Conservation (phyloP, 2,888 invertebrate genomes). For the Brenthis daphne region DNA sequence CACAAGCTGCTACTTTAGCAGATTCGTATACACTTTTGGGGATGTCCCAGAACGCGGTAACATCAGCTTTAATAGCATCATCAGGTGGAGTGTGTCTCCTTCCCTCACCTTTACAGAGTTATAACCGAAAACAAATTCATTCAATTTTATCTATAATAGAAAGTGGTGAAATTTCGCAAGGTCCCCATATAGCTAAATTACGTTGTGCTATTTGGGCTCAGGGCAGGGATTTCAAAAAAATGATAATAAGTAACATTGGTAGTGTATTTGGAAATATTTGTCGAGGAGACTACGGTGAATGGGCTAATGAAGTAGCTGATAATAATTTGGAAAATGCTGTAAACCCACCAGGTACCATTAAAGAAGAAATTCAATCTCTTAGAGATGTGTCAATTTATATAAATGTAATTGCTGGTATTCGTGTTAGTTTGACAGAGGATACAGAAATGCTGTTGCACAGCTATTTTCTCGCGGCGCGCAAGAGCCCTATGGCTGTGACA, state of each 20-base stretch:
- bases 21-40: conserved; percentile 56
- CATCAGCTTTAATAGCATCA: conserved; percentile 56
- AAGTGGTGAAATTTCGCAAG: conserved; percentile 56
- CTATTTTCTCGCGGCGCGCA: conserved; percentile 70
- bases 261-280: conserved; percentile 67
- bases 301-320: conserved; percentile 62
- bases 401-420: conserved; percentile 60
- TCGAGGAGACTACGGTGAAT: conserved; percentile 64
- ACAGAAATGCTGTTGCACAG: conserved; percentile 59
- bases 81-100: conserved; percentile 66
- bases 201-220: conserved; percentile 70
- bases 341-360: conserved; percentile 45
- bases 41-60: conserved; percentile 49
- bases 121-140: conserved; percentile 61
- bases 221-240: conserved; percentile 68
- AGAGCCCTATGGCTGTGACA: conserved; percentile 56
- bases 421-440: conserved; percentile 53
- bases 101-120: conserved; percentile 64
- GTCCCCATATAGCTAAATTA: conserved; percentile 51
- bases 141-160: conserved; percentile 60
- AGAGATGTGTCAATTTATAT: conserved; percentile 59
- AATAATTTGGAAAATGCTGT: conserved; percentile 57
- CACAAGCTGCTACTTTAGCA: conserved; percentile 59
- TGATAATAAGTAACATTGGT: conserved; percentile 58
- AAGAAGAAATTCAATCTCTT: conserved; percentile 56